Conservation (phyloP, 2,113 vertebrate species). For the Pedionomus torquatus region DNA sequence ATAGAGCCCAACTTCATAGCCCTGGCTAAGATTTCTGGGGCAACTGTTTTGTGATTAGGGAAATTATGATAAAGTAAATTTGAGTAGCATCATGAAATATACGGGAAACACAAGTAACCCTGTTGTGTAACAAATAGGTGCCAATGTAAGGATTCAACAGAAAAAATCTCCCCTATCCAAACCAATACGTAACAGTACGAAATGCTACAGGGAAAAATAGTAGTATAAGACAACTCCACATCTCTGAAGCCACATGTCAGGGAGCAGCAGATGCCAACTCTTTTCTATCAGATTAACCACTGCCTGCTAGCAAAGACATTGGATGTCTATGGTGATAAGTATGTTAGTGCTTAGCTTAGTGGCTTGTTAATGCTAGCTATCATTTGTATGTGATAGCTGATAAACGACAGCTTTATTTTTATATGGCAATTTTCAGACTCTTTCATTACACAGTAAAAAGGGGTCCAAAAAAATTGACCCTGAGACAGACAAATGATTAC, state of each 20-base stretch:
- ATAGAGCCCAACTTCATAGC: background rate
- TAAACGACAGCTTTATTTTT: background rate
- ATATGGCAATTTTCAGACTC: background rate
- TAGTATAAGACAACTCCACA: background rate
- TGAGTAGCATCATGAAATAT: background rate
- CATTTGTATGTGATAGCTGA: background rate
- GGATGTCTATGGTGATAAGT: background rate
- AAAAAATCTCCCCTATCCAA: background rate
- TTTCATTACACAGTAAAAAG: rapidly evolving
- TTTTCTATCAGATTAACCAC: background rate
- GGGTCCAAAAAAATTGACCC: background rate
- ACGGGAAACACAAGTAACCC: background rate
- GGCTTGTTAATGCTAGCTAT: background rate
- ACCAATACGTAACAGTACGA: background rate
- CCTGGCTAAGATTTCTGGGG: background rate
- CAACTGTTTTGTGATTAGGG: background rate
- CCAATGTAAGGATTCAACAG: background rate
- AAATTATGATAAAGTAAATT: background rate
- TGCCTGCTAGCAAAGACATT: background rate
- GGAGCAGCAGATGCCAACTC: background rate
- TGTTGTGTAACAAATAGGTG: background rate
- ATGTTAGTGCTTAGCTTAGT: background rate
- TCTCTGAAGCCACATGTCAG: background rate
- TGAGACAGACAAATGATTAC: background rate
- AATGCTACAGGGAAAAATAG: background rate